Conservation (phyloP, 1,140 invertebrate species). For the Dendroctonus ponderosae region DNA sequence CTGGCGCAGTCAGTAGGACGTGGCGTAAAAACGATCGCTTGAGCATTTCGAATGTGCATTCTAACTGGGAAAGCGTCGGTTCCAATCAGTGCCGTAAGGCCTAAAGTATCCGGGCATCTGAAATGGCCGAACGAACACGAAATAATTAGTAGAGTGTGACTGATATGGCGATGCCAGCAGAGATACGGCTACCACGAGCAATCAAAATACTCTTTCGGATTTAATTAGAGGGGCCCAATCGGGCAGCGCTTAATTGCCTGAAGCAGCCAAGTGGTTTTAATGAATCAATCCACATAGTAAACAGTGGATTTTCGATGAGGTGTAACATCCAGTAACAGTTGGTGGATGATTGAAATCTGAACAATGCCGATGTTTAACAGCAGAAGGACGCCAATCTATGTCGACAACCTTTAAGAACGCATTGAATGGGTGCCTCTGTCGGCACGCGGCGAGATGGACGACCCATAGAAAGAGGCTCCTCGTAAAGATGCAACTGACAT, state of each 20-base stretch:
- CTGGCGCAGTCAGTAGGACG: too few relatives aligned
- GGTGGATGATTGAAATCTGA: too few relatives aligned
- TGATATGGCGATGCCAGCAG: conserved; percentile 18
- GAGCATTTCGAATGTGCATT: too few relatives aligned
- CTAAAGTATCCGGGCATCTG: background rate
- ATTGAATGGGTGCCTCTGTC: conserved; percentile 18
- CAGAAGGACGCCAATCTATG: too few relatives aligned
- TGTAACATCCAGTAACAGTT: too few relatives aligned
- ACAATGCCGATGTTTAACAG: too few relatives aligned
- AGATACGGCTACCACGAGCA: conserved; percentile 21
- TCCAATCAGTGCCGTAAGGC: too few relatives aligned
- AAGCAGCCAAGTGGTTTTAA: conserved; percentile 1
- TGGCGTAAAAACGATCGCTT: too few relatives aligned
- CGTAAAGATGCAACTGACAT: conserved; percentile 15
- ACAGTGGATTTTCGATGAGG: too few relatives aligned
- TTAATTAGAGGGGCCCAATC: conserved; percentile 23
- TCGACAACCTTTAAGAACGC: background rate
- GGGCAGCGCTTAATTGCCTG: conserved; percentile 12
- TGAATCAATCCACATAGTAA: too few relatives aligned
- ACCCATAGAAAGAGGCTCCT: conserved; percentile 17
- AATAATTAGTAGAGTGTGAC: conserved; percentile 35
- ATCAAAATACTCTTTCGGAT: conserved; percentile 24
- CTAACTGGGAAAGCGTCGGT: too few relatives aligned
- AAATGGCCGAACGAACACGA: conserved; percentile 16
- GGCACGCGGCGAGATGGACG: conserved; percentile 20